Evolutionary conservation across 2,113 vertebrate genomes (phyloP).

Genomic region (Chaetura pelagica): DNA sequence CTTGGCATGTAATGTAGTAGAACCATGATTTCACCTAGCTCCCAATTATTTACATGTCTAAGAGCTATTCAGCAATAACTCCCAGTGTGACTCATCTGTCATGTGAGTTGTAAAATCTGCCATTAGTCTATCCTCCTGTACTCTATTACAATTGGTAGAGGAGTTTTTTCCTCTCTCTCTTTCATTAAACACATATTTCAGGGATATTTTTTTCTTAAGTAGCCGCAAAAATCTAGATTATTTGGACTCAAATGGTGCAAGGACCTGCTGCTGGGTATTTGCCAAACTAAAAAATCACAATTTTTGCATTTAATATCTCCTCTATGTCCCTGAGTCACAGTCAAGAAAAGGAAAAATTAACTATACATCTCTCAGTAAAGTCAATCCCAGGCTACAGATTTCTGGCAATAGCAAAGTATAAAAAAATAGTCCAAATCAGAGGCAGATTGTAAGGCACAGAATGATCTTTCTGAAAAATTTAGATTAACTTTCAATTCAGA

Average conservation of each 20-base stretch:
- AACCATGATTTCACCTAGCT: background rate
- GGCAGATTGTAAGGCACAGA: background rate
- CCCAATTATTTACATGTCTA: background rate
- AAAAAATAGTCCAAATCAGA: background rate
- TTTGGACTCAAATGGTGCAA: background rate
- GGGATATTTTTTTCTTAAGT: background rate
- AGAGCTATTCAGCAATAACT: background rate
- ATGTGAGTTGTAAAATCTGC: background rate
- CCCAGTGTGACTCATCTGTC: background rate
- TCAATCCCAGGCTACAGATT: background rate
- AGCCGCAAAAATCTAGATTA: background rate
- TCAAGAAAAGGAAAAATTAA: background rate
- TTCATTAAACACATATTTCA: background rate
- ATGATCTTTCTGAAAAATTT: background rate
- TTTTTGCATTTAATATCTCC: background rate
- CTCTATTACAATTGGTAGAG: background rate
- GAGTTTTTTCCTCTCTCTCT: background rate
- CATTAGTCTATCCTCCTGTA: background rate
- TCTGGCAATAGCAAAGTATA: background rate
- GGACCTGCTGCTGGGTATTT: background rate
- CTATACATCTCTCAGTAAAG: background rate
- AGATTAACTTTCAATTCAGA: background rate
- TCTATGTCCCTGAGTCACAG: background rate
- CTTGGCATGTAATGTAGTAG: background rate
- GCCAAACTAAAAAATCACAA: background rate